phyloP scores from a whole-genome alignment of 2,113 vertebrate genomes.

The Athene noctua region DNA sequence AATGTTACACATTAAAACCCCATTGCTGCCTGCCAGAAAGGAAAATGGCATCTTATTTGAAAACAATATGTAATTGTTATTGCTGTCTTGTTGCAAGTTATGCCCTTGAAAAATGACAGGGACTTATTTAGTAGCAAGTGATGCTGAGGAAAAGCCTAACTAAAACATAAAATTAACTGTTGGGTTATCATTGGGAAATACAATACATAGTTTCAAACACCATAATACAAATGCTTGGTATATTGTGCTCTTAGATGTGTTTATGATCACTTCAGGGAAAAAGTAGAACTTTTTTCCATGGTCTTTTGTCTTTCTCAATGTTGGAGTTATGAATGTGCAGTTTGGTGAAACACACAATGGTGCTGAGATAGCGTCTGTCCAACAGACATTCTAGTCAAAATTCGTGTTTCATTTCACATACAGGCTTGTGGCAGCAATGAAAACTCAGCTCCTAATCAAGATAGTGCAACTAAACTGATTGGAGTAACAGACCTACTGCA shows the following conservation, averaged over 20 bases:
- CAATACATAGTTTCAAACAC: neutral
- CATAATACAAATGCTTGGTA: neutral
- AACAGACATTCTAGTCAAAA: neutral
- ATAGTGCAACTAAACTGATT: neutral
- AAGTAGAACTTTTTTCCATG: neutral
- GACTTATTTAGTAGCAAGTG: neutral
- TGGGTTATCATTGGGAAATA: neutral
- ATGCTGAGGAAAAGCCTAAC: neutral
- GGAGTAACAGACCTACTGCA: neutral
- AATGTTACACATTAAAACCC: conserved; percentile 48
- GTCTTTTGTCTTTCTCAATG: neutral
- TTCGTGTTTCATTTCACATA: rapidly evolving
- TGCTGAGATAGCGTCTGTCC: neutral
- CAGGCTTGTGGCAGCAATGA: rapidly evolving
- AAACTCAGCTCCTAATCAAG: neutral
- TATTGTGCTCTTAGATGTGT: neutral
- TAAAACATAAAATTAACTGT: neutral
- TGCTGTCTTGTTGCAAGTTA: conserved; percentile 48
- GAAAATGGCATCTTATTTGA: conserved; percentile 47
- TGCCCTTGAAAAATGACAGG: conserved; percentile 11
- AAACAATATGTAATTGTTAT: conserved; percentile 56
- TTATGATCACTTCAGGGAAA: neutral
- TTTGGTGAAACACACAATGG: neutral
- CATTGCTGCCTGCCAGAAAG: conserved; percentile 26
- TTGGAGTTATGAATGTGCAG: neutral